Evolutionary conservation across 2,113 vertebrate species (phyloP).

Genomic region (Carlito syrichta): DNA sequence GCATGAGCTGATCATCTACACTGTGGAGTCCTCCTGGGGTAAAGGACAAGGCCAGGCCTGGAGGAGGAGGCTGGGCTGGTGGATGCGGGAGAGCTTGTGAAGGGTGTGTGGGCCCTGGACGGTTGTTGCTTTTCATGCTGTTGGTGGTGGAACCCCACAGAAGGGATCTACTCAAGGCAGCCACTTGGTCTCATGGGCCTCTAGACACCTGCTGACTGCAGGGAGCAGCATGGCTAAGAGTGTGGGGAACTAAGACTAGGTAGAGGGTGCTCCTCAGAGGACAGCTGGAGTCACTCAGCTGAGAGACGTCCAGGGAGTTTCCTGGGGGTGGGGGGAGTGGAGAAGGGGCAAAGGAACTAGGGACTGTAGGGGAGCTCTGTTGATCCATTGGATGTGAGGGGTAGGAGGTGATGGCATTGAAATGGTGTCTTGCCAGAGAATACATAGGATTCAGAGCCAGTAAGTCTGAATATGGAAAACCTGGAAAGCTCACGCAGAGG

Average conservation of each 20-base stretch:
- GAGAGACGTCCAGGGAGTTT: not conserved
- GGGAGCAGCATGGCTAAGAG: not conserved
- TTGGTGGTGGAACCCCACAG: not conserved
- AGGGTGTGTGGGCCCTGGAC: too few species aligned
- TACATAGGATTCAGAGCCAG: not conserved
- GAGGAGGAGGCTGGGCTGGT: not conserved
- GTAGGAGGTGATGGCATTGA: fast-evolving
- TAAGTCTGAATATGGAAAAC: fast-evolving
- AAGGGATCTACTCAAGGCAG: not conserved
- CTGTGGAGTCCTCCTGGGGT: fast-evolving
- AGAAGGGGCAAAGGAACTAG: too few species aligned
- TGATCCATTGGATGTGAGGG: fast-evolving
- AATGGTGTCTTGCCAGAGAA: fast-evolving
- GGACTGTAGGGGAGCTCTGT: too few species aligned
- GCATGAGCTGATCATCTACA: fast-evolving
- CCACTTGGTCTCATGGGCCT: not conserved
- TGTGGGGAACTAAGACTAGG: not conserved
- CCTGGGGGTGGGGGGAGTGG: not conserved
- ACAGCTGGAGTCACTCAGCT: too few species aligned
- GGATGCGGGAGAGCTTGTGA: not conserved
- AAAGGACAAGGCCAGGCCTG: not conserved
- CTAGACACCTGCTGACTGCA: too few species aligned
- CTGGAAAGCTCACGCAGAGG: not conserved
- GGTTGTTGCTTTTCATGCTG: not conserved
- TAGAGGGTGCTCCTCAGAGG: not conserved